Evolutionary conservation across 2,113 vertebrate genomes (phyloP), one percentile per base, ranked within the genome.

Genomic region (Diadophis punctatus): DNA sequence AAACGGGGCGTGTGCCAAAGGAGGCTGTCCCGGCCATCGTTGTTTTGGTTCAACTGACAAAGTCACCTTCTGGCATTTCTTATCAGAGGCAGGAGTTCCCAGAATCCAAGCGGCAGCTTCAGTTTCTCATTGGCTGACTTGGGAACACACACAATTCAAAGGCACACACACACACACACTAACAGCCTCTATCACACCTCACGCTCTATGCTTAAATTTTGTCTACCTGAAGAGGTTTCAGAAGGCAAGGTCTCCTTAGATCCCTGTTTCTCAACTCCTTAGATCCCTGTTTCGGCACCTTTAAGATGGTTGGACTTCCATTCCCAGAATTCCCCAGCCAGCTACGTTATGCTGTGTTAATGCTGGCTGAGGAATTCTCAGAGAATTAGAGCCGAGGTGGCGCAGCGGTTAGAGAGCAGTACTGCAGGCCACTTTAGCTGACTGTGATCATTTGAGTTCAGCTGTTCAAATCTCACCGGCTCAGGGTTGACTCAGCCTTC

Each of bases 161-260:
- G 16, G 8, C 46, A n/a, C 7, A 58, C 25, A 7, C 25, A 22
- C 52, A n/a, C 22, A 34, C 27, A 4, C 39, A 23, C 43, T 8
- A 46, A 58, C 10, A 52, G 22, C 27, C 2, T 30, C 30, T 12
- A 1, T 3, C 51, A 30, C 22, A 11, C 30, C 0, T 60, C 63
- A 0, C 9, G 20, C 4, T 48, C n/a, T 25, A 91, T 20, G 6
- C 30, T 52, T 7, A 63, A 91, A 49, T 91, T 9, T 84, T 63
- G 1, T 4, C 0, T 3, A 49, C 0, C 4, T 43, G n/a, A 0
- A 20, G 48, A 43, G 88, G 56, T 90, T 0, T 34, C 2, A 48
- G 63, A 80, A 90, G 18, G 11, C 68, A 53, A 16, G 49, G 49
- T 6, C 27, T 63, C 30, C 60, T n/a, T 14, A 5, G 30, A 68